These are phyloP conservation scores for Amiota mariae DNA, from an alignment of 2,888 invertebrate species.

Conservation along the genomic window DNA sequence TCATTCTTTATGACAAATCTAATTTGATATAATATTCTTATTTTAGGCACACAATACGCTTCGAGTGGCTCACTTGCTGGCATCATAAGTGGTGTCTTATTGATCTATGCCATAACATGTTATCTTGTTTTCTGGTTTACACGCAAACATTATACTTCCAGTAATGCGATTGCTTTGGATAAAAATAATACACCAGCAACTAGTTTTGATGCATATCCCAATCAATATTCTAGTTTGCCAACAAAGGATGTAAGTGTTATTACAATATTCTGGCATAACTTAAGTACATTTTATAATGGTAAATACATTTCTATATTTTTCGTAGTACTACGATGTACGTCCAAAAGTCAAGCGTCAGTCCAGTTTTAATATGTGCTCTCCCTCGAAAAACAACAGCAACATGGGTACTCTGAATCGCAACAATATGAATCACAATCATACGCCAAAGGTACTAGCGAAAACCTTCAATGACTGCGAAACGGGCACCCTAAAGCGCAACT, in stretches of 20 bases:
- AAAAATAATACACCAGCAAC: constrained; percentile 79
- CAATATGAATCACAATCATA: constrained; percentile 78
- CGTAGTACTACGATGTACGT: constrained; percentile 72
- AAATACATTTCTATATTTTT: constrained; percentile 34
- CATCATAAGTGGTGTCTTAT: constrained; percentile 74
- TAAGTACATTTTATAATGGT: not conserved
- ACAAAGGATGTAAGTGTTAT: constrained; percentile 81
- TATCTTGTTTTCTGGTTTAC: constrained; percentile 70
- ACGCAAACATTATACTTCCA: constrained; percentile 66
- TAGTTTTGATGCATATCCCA: constrained; percentile 87
- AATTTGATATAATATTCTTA: not conserved
- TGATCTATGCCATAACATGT: constrained; percentile 74
- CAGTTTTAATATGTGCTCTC: constrained; percentile 78
- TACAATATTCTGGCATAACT: not conserved
- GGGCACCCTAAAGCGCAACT: constrained; percentile 84
- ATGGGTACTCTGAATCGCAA: constrained; percentile 75
- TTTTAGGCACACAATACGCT: constrained; percentile 61
- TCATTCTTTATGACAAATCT: not conserved
- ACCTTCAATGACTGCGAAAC: constrained; percentile 85
- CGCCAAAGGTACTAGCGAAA: constrained; percentile 81
- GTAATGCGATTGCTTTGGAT: constrained; percentile 47
- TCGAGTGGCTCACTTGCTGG: constrained; percentile 57
- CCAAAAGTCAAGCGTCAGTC: constrained; percentile 79
- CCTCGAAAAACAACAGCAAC: constrained; percentile 64
- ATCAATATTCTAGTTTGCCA: constrained; percentile 88